Evolutionary conservation across 1,140 invertebrate genomes (phyloP).

Genomic region (Diprion similis): DNA sequence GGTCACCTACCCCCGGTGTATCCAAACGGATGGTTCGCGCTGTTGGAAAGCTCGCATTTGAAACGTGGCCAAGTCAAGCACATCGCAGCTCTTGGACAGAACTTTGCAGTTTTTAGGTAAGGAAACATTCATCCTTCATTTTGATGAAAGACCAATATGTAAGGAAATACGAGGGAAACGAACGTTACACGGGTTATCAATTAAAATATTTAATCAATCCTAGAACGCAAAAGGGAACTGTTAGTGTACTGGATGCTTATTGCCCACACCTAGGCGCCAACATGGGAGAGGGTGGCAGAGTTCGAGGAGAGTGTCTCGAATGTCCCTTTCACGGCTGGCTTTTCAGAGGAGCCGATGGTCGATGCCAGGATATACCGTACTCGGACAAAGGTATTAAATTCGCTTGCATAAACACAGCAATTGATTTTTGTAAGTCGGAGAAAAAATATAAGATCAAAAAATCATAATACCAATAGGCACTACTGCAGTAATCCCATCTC

Average conservation of each 20-base stretch:
- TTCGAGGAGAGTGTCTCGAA: slow-evolving; percentile 79
- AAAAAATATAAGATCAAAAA: no score
- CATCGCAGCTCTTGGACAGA: slow-evolving; percentile 75
- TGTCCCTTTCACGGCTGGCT: slow-evolving; percentile 91
- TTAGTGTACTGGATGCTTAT: slow-evolving; percentile 81
- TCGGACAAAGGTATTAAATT: slow-evolving; percentile 54
- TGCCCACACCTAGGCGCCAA: slow-evolving; percentile 91
- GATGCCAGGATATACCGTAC: slow-evolving; percentile 76
- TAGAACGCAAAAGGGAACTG: slow-evolving; percentile 66
- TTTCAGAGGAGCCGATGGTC: slow-evolving; percentile 77
- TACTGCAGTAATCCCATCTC: no score
- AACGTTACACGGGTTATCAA: neutral
- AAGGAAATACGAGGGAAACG: neutral
- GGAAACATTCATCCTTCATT: neutral
- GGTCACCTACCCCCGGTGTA: slow-evolving; percentile 80
- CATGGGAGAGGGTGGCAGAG: slow-evolving; percentile 77
- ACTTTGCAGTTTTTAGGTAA: slow-evolving; percentile 79
- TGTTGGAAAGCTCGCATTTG: slow-evolving; percentile 75
- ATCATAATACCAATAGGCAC: no score
- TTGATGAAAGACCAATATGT: neutral
- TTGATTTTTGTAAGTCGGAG: no score
- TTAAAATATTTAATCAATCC: neutral
- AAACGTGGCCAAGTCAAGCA: slow-evolving; percentile 67
- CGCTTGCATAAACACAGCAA: no score
- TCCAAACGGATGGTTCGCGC: slow-evolving; percentile 89